Evolutionary conservation across 2,797 vertebrate genomes (phyloP).

Genomic region (Sebastes variabilis): DNA sequence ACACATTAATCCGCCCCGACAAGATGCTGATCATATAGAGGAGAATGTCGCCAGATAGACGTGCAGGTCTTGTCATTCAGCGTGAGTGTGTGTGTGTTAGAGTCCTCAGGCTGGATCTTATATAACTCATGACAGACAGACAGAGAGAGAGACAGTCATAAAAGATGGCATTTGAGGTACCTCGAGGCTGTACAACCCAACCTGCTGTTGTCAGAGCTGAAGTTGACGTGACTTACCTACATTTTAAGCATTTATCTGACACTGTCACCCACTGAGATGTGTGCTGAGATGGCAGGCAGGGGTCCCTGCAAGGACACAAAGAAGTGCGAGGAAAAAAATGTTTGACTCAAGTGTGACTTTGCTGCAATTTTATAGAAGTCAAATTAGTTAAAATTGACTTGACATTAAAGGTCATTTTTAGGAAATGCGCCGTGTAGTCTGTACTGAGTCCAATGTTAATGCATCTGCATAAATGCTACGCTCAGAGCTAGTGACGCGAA

Average conservation of each 20-base stretch:
- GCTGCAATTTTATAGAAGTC: neutral
- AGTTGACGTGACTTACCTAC: neutral
- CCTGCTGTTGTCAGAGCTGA: conserved; percentile 15
- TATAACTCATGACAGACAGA: conserved; percentile 45
- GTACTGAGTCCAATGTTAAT: too few species aligned
- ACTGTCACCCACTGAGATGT: neutral
- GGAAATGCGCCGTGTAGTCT: neutral
- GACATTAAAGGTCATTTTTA: neutral
- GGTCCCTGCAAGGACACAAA: neutral
- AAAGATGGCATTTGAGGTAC: conserved; percentile 3
- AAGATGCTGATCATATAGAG: conserved; percentile 44
- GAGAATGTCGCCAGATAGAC: conserved; percentile 18
- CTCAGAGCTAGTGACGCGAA: too few species aligned
- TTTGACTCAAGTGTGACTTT: neutral
- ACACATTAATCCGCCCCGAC: conserved; percentile 37
- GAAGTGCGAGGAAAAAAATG: neutral
- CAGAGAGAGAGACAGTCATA: conserved; percentile 24
- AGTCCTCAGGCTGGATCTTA: conserved; percentile 32
- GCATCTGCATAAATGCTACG: too few species aligned
- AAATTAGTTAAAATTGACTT: neutral
- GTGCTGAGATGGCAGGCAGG: neutral
- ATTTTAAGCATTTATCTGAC: conserved; percentile 9
- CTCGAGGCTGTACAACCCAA: neutral
- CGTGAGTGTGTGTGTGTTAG: neutral
- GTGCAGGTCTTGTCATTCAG: conserved; percentile 41